Evolutionary conservation across 2,888 invertebrate genomes (phyloP).

Genomic region (Sarcophaga carnaria): DNA sequence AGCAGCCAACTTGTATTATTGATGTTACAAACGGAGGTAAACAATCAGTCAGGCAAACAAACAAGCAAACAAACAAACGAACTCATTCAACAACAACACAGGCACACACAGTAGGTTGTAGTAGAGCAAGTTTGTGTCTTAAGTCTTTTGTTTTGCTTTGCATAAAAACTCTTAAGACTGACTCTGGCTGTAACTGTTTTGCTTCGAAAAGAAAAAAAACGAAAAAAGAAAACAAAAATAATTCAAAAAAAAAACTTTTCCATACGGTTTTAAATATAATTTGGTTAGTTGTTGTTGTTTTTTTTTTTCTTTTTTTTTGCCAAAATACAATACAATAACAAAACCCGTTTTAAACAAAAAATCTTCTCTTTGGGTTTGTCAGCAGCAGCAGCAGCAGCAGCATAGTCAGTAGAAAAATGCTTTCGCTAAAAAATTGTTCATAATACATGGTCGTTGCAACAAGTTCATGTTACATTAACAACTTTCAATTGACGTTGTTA

Average conservation of each 20-base stretch:
- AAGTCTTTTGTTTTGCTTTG: constrained; percentile 78
- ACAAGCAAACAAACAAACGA: constrained; percentile 3
- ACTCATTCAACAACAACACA: background rate
- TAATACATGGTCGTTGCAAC: constrained; percentile 65
- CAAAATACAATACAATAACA: constrained; percentile 46
- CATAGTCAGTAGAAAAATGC: constrained; percentile 52
- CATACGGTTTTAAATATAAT: constrained; percentile 1
- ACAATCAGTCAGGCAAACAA: constrained; percentile 34
- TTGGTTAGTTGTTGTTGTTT: too few species aligned
- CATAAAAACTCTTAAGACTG: constrained; percentile 69
- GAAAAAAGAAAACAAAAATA: constrained; percentile 37
- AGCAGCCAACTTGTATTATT: constrained; percentile 29
- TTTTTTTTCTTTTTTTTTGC: constrained; percentile 31
- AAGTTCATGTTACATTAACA: constrained; percentile 81
- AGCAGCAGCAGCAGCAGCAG: constrained; percentile 19
- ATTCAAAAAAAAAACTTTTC: constrained; percentile 49
- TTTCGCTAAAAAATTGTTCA: constrained; percentile 65
- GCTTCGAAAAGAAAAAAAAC: constrained; percentile 51
- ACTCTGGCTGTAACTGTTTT: constrained; percentile 47
- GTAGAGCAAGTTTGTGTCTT: constrained; percentile 71
- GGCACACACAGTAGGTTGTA: constrained; percentile 58
- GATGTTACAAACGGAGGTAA: constrained; percentile 49
- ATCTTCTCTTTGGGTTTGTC: constrained; percentile 45
- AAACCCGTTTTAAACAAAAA: constrained; percentile 59
- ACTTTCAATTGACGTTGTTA: constrained; percentile 69